Conservation (phyloP, 2,888 invertebrate genomes). For the Macrophya annulata region DNA sequence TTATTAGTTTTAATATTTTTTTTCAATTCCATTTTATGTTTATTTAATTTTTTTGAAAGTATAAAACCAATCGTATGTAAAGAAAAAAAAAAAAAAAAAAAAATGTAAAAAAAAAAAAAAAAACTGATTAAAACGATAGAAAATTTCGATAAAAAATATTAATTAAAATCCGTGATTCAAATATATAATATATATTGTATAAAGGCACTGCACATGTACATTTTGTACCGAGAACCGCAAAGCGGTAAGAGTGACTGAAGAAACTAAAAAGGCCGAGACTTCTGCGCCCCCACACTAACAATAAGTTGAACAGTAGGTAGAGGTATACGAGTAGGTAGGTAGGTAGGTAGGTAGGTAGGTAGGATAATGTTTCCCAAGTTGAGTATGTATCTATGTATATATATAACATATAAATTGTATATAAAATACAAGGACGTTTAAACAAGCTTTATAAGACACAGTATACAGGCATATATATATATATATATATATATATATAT, state of each 20-base stretch:
- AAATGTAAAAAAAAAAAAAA: no score
- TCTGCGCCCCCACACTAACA: neutral
- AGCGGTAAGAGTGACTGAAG: slow-evolving; percentile 1
- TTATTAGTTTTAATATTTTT: no score
- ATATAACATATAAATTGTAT: neutral
- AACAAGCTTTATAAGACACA: neutral
- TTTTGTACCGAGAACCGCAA: slow-evolving; percentile 13
- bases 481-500: neutral
- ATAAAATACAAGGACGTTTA: slow-evolving; percentile 32
- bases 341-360: neutral
- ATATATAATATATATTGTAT: no score
- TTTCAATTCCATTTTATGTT: no score
- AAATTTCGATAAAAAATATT: no score
- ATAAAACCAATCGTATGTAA: no score
- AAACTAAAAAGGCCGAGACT: neutral
- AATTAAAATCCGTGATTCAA: no score
- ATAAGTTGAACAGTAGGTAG: neutral
- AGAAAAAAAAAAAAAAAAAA: no score
- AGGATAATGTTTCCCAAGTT: slow-evolving; percentile 34
- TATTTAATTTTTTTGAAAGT: no score
- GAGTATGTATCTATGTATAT: neutral
- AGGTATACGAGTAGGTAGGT: neutral
- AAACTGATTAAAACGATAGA: no score
- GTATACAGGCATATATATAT: neutral
- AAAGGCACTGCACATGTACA: no score